Evolutionary conservation across 2,797 vertebrate species (phyloP), one percentile per base, ranked within the genome.

Genomic region (Rhabdomys pumilio): DNA sequence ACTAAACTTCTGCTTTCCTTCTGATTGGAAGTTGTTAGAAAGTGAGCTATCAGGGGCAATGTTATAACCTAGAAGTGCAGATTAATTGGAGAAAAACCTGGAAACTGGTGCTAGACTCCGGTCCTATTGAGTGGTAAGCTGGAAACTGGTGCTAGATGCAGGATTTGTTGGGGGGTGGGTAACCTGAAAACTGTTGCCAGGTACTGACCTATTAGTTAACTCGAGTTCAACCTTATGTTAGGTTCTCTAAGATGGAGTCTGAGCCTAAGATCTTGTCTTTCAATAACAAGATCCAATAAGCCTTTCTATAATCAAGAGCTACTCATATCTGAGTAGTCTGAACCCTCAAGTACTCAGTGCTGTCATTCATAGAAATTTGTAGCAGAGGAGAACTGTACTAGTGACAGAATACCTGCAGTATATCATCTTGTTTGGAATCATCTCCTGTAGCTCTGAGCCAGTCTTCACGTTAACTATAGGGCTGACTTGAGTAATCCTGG

Each of bases 361-460:
- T 53, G 47, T 29, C 11, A 13, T 6, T 29, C 10, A 41, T 0
- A 59, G 13, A 41, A 24, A 8, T 31, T 6, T 26, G 10, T 72
- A 44, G 2, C 47, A 12, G 6, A 3, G 3, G 50, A 50, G 38
- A 85, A 77, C 6, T n/a, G 44, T 12, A 8, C 0, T 20, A 0
- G 6, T 5, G 29, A 15, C 29, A 65, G 7, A 3, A 73, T 77
- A 15, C 14, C 22, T 94, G n/a, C 7, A 6, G 7, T 44, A 12
- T 0, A 38, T 11, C 11, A 41, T 11, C 22, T 72, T 10, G 15
- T 0, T 3, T 41, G 50, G 13, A 3, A 3, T 57, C 3, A 2
- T 15, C 57, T 85, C 61, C 44, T 75, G 83, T 22, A 55, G 1
- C 24, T 38, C 38, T 38, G 9, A 69, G 12, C 9, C 26, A 96